Conservation (phyloP, 1,140 invertebrate species). For the fruit fly (Drosophila melanogaster) region Release_6_plus_ISO1_MT NC_004354.4:16742501-16743000, state of each 20-base stretch:
- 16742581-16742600: conserved; percentile 13
- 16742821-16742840: conserved; percentile 54
- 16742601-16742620: conserved; percentile 38
- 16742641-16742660: conserved; percentile 14
- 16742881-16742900: conserved; percentile 70
- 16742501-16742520: neutral
- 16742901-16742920: conserved; percentile 65
- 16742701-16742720: conserved; percentile 6
- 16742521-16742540: neutral
- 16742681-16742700: conserved; percentile 72
- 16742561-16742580: conserved; percentile 34
- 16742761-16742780: conserved; percentile 72
- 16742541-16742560: neutral
- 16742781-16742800: conserved; percentile 79
- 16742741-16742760: conserved; percentile 77
- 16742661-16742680: conserved; percentile 39
- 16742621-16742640: conserved; percentile 57
- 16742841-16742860: conserved; percentile 49
- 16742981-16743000: neutral
- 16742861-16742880: conserved; percentile 67
- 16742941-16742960: conserved; percentile 27
- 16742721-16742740: conserved; percentile 15
- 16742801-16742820: conserved; percentile 47
- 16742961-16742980: neutral
- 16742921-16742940: conserved; percentile 82